Evolutionary conservation across 2,797 vertebrate genomes (phyloP).

Genomic region (Phrynocephalus guinanensis): DNA sequence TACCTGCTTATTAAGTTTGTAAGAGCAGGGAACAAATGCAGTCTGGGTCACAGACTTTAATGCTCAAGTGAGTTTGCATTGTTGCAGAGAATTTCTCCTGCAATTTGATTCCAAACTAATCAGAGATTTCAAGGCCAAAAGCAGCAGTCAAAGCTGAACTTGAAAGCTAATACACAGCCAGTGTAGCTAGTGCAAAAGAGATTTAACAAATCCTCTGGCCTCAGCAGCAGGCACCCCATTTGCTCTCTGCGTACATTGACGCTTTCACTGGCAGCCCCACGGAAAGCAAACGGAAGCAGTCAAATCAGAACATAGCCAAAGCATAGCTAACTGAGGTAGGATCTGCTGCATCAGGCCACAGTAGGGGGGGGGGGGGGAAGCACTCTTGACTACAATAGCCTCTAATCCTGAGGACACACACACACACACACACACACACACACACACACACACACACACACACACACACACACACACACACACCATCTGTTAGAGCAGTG

Average conservation of each 20-base stretch:
- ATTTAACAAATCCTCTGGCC: not conserved
- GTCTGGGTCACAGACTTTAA: not conserved
- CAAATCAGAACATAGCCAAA: no score
- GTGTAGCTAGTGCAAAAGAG: not conserved
- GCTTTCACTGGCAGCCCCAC: not conserved
- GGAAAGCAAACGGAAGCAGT: no score
- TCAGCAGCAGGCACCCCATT: not conserved
- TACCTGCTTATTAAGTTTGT: not conserved
- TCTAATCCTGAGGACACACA: no score
- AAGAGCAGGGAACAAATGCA: not conserved
- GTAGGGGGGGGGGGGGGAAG: no score
- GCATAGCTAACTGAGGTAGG: no score
- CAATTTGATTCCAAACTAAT: not conserved
- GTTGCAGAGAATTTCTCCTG: not conserved
- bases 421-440: no score
- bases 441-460: no score
- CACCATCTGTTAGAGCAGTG: no score
- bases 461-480: no score
- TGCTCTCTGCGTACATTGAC: not conserved
- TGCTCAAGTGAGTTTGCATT: not conserved
- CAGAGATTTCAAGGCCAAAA: not conserved
- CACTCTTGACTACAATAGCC: no score
- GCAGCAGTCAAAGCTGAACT: not conserved
- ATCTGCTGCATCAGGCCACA: no score
- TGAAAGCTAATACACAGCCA: not conserved